Base-by-base conservation (phyloP, 2,113 vertebrate genomes). In the Hyla sarda region DNA sequence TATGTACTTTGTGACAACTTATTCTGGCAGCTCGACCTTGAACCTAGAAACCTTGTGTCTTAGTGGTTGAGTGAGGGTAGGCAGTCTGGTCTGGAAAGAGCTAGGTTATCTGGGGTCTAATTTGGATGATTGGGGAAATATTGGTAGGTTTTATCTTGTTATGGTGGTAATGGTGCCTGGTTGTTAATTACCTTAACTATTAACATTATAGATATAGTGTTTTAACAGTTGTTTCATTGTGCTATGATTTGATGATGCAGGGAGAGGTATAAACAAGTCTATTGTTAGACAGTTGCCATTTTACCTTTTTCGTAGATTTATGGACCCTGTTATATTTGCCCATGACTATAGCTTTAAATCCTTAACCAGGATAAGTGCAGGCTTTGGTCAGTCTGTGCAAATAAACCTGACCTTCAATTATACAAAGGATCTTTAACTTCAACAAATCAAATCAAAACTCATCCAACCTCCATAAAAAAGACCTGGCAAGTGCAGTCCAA, bases 351-450 rank as follows among this genome's bases (percentile, higher is more conserved):
- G 10, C 71, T 45, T 41, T 74, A 74, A 47, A 74, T 25, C 21
- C n/a, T 47, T n/a, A n/a, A 28, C 41, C 41, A 74, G 72, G n/a
- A 28, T 74, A 74, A 74, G 72, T 74, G 41, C 13, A 47, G 5
- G 23, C 21, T 47, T 74, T 74, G 72, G 69, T 23, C 34, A 72
- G 72, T 41, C 67, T 71, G 67, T 23, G 10, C 32, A 71, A 71
- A 71, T 71, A 71, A 71, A 71, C 67, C 67, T 28, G 41, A 74
- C 41, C 72, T 74, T 76, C 47, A 76, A 32, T 76, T 52, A 52
- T 30, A 19, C 47, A 76, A 25, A 30, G 47, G 45, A 19, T 52
- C 25, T 76, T 76, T 48, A 76, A 17, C 73, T 76, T 52, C 47
- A 28, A 50, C 73, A 76, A 75, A 50, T 47, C 72, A 47, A 50